Conservation (phyloP, 2,113 vertebrate genomes). For the Catharus fuscescens region DNA sequence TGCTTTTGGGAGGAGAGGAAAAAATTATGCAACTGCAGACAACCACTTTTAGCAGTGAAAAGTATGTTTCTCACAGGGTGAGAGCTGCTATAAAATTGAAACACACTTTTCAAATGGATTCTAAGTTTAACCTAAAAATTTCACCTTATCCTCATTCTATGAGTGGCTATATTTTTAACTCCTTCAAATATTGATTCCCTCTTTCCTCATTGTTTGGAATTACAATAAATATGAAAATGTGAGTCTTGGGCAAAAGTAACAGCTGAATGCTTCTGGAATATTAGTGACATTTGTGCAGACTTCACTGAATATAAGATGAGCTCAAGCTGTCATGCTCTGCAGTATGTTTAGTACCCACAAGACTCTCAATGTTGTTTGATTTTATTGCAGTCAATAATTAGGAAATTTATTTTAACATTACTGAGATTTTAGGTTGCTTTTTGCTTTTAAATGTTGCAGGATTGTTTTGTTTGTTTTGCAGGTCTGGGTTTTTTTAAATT, state of each 20-base stretch:
- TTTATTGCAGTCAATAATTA: constrained; percentile 24
- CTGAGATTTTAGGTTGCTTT: neutral
- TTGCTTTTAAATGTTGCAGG: rapidly evolving
- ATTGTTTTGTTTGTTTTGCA: neutral
- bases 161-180: neutral
- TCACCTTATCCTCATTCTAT: neutral
- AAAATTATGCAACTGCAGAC: neutral
- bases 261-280: constrained; percentile 28
- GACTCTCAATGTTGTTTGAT: neutral
- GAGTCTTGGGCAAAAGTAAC: neutral
- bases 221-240: neutral
- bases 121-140: neutral
- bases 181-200: neutral
- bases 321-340: constrained; percentile 23
- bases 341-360: constrained; percentile 22
- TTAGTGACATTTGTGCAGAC: constrained; percentile 31
- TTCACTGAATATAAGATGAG: constrained; percentile 46
- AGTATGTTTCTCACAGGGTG: neutral
- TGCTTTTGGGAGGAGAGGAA: neutral
- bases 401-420: neutral
- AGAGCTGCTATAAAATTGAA: neutral
- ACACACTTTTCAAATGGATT: neutral
- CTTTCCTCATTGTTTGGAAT: neutral
- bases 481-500: too few species aligned
- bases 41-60: neutral